Evolutionary conservation across 2,113 vertebrate species (phyloP).

Genomic region (Eulacestoma nigropectus): DNA sequence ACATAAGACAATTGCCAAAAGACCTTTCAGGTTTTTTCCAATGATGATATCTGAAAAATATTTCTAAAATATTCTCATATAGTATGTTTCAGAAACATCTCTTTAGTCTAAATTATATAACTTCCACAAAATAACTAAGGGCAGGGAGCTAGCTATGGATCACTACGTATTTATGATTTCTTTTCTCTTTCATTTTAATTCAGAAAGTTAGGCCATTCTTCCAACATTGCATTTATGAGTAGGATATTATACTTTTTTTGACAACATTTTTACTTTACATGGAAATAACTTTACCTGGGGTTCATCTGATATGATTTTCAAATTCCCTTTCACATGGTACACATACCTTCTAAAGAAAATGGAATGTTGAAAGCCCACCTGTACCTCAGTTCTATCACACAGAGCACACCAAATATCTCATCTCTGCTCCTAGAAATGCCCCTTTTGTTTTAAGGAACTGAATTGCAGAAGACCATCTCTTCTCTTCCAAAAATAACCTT

Average conservation of each 20-base stretch:
- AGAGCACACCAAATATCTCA: neutral
- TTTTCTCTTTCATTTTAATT: neutral
- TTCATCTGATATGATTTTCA: fast-evolving
- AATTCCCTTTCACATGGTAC: neutral
- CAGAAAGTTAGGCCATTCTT: neutral
- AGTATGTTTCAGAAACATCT: neutral
- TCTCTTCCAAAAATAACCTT: neutral
- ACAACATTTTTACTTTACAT: neutral
- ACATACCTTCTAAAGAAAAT: neutral
- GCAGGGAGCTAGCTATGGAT: neutral
- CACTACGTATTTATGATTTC: neutral
- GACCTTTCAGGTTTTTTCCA: neutral
- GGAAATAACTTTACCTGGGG: neutral
- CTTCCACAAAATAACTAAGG: neutral
- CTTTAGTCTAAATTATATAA: neutral
- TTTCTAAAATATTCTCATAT: neutral
- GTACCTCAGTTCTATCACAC: neutral
- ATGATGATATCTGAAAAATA: neutral
- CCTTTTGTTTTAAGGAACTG: neutral
- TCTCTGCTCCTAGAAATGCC: neutral
- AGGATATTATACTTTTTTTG: neutral
- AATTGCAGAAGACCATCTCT: neutral
- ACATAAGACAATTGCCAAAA: neutral
- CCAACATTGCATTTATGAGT: neutral
- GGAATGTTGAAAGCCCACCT: neutral